phyloP scores from a whole-genome alignment of 2,113 vertebrate species.

The Nerophis ophidion region DNA sequence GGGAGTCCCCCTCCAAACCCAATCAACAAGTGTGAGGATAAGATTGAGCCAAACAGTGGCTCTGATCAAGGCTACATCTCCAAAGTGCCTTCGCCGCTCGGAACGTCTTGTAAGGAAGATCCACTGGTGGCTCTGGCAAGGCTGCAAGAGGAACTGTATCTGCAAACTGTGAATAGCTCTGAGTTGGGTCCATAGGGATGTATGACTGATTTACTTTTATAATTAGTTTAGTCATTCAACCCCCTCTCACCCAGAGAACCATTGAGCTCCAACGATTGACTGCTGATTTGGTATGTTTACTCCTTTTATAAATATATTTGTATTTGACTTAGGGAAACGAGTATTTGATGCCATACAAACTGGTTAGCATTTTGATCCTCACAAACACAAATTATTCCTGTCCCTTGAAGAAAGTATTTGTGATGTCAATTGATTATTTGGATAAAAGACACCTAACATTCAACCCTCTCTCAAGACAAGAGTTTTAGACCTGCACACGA shows the following conservation, averaged over 20 bases:
- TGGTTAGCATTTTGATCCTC: no score
- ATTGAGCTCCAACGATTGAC: no score
- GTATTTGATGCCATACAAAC: no score
- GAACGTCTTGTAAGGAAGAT: conserved; percentile 47
- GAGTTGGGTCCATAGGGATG: conserved; percentile 5
- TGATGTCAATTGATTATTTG: no score
- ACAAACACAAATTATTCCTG: no score
- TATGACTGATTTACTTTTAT: not conserved
- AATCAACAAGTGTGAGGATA: conserved; percentile 26
- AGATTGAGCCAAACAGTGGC: conserved; percentile 69
- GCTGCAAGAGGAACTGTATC: conserved; percentile 76
- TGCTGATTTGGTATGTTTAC: no score
- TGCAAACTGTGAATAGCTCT: conserved; percentile 50
- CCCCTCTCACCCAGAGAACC: not conserved
- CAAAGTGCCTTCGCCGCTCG: conserved; percentile 65
- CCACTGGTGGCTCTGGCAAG: conserved; percentile 68
- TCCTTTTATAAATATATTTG: no score
- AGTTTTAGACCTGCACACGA: no score
- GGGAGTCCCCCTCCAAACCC: conserved; percentile 14
- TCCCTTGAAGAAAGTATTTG: no score
- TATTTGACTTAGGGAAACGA: no score
- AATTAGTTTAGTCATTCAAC: not conserved
- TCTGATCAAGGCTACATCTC: conserved; percentile 91
- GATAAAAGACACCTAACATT: no score
- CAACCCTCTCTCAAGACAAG: no score